Evolutionary conservation across 2,113 vertebrate species (phyloP), one percentile per base, ranked within the genome.

Genomic region (Natator depressus): DNA sequence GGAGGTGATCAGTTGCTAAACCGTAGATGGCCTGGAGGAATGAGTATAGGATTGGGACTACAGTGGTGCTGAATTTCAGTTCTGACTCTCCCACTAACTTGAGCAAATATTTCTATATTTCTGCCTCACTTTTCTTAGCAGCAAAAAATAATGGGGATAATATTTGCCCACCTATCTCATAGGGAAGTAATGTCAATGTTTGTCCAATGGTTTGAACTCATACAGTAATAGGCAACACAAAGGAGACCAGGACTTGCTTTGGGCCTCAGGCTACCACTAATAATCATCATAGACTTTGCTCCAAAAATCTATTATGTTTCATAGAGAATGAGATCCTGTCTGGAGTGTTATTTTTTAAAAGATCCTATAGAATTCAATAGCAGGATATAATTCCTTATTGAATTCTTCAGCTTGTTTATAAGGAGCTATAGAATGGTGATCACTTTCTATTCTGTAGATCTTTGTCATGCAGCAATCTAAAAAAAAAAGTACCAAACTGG

Each of bases 281-380:
- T 9, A 85, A n/a, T 24, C 83, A 19, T 82, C 79, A 2, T 65
- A 75, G 27, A 29, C 3, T 20, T n/a, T 49, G n/a, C 84, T 53
- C 82, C 84, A 55, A 87, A 86, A 29, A 2, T 31, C 55, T 25
- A 38, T 72, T 72, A 38, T 2, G 22, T 72, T 25, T 87, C 8
- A 8, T 0, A 0, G 42, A 80, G 54, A 25, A 12, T 0, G 0
- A 38, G 87, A 24, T 80, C 0, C 24, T 17, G 7, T 7, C 65
- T 85, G 54, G 57, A 0, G 0, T 1, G 46, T 49, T 91, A 82
- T 5, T 0, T 8, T 46, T 84, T 80, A 80, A 27, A 11, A 22
- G n/a, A 89, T 62, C 29, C 84, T 2, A 0, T 3, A 25, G 69
- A 9, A 20, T 25, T 89, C 5, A 8, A 25, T 5, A 12, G 0